Evolutionary conservation across 2,113 vertebrate species (phyloP), one percentile per base, ranked within the genome.

Genomic region (Panthera leo): DNA sequence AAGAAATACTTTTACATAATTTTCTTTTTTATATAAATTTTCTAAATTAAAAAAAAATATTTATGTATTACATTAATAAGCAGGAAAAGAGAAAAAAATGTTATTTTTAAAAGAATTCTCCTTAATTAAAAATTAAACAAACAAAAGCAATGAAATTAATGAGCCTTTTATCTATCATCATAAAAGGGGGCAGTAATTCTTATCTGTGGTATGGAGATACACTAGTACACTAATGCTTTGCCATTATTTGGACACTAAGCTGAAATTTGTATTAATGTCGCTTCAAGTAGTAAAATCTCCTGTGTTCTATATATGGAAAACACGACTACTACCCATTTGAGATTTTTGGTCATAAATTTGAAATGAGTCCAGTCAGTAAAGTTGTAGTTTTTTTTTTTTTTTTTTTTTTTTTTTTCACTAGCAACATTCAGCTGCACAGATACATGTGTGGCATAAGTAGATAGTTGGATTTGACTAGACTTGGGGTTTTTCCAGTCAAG

Each of bases 41-140:
- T 51, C 39, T 5, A 36, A 58, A 53, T 42, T 55, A 94, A 68
- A 75, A 48, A 48, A 3, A 65, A 85, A 63, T 85, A 90, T 42
- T 2, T 83, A 79, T 48, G 36, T 55, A 65, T 42, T 85, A 70
- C 8, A 92, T 73, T 85, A 96, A 89, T 89, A 73, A 87, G 61
- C 27, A 95, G 5, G 21, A 29, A 87, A 55, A 12, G 27, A 4
- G 12, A 73, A 94, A 51, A 45, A 67, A 36, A 95, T 39, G 8
- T 31, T 79, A 76, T 29, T 75, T 89, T 36, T 1, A 18, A 70
- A 97, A 85, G 2, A 93, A 63, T 71, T 71, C 83, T 29, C 13
- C 13, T 88, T 65, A 85, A 82, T 80, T 78, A 88, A 85, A 91
- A 97, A 65, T 88, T 85, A 63, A 96, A 79, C 34, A 68, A 70